phyloP scores from a whole-genome alignment of 2,113 vertebrate genomes.

The Apeltes quadracus region DNA sequence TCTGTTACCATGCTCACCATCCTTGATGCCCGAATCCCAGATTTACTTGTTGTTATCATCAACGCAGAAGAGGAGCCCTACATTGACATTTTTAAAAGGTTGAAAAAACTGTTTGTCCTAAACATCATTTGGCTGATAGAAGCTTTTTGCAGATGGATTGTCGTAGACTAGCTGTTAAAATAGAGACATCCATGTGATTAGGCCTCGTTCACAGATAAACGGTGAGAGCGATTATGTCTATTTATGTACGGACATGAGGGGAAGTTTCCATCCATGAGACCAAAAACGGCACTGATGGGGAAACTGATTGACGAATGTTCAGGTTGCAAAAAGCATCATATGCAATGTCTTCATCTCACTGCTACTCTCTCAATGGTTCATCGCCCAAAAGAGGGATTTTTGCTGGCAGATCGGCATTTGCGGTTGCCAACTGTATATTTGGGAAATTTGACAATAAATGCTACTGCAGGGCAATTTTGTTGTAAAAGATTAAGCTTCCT shows the following conservation, averaged over 20 bases:
- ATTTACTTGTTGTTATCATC: neutral
- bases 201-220: too few species aligned
- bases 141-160: neutral
- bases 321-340: neutral
- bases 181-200: too few species aligned
- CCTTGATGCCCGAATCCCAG: neutral
- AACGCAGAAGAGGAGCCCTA: neutral
- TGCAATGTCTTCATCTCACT: neutral
- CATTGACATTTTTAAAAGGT: neutral
- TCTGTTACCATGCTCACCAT: slow-evolving; percentile 1
- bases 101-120: neutral
- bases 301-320: neutral
- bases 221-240: too few species aligned
- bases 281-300: too few species aligned
- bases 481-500: neutral
- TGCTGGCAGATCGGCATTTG: neutral
- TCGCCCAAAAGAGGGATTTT: neutral
- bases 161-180: neutral
- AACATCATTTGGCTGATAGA: neutral
- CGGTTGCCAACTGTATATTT: neutral
- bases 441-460: neutral
- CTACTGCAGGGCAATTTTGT: neutral
- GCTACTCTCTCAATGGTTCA: neutral
- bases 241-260: too few species aligned
- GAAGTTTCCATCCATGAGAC: too few species aligned